phyloP scores from a whole-genome alignment of 2,888 invertebrate genomes.

The Leptothorax acervorum region DNA sequence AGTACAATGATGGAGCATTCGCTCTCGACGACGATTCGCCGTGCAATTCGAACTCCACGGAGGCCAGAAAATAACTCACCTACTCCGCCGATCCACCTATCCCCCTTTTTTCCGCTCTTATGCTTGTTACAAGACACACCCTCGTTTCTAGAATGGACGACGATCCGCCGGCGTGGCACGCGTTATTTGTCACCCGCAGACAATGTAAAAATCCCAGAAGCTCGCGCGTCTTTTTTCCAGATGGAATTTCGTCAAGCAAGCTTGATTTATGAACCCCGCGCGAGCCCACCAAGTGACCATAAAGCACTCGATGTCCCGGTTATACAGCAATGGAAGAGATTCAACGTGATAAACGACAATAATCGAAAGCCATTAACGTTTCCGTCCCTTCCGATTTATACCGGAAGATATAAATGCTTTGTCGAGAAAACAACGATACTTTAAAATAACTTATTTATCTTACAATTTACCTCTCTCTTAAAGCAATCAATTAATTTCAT shows the following conservation, averaged over 20 bases:
- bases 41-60: conserved; percentile 58
- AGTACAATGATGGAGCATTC: conserved; percentile 74
- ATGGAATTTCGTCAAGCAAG: conserved; percentile 63
- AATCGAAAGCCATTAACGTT: conserved; percentile 54
- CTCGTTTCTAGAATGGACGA: conserved; percentile 54
- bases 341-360: conserved; percentile 50
- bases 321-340: conserved; percentile 52
- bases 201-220: conserved; percentile 68
- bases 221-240: conserved; percentile 53
- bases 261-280: conserved; percentile 68
- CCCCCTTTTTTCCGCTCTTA: conserved; percentile 14
- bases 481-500: neutral
- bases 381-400: conserved; percentile 17
- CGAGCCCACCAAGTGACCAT: conserved; percentile 62
- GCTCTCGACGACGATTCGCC: conserved; percentile 63
- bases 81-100: conserved; percentile 43
- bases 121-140: conserved; percentile 39
- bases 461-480: neutral
- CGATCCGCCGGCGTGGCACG: conserved; percentile 51
- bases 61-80: conserved; percentile 57
- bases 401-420: neutral
- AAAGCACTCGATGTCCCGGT: conserved; percentile 65
- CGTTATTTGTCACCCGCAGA: conserved; percentile 73
- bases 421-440: neutral
- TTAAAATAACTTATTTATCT: neutral